Conservation (phyloP, 2,113 vertebrate species). For the Tragelaphus buxtoni region DNA sequence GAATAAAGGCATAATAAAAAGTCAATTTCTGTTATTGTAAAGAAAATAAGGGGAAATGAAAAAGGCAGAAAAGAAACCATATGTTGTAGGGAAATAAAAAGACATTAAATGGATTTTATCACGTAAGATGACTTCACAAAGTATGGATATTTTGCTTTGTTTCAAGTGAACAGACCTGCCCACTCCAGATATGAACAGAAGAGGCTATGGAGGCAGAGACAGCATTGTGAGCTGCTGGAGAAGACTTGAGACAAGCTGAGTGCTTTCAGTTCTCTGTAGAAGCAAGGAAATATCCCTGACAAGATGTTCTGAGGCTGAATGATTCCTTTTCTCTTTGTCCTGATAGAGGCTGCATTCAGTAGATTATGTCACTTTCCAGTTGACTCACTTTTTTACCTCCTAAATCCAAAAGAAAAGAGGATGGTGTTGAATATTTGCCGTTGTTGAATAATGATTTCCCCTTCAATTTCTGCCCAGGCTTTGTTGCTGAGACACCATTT, state of each 20-base stretch:
- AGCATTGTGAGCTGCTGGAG: background rate
- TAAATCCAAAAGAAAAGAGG: conserved; percentile 37
- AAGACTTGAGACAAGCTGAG: background rate
- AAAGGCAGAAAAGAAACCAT: background rate
- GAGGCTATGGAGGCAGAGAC: no score
- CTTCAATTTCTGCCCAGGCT: background rate
- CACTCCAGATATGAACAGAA: background rate
- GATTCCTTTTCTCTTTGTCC: background rate
- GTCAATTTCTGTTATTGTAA: background rate
- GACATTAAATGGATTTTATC: background rate
- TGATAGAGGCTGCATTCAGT: background rate
- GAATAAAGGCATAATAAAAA: background rate
- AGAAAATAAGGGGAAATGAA: background rate
- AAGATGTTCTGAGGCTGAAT: background rate
- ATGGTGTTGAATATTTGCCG: conserved; percentile 18
- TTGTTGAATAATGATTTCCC: background rate
- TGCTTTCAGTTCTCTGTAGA: background rate
- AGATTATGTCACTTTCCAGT: conserved; percentile 2
- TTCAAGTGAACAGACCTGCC: background rate
- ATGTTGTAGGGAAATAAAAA: conserved; percentile 33
- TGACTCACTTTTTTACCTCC: background rate
- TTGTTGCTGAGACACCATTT: conserved; percentile 6
- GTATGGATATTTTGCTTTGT: background rate
- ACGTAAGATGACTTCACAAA: background rate
- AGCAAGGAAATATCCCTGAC: background rate